Percentiles rank a stretch among this genome's conserved stretches.
Evolutionary conservation across 2,888 invertebrate genomes (phyloP).

Genomic region (Caenorhabditis sp.): DNA sequence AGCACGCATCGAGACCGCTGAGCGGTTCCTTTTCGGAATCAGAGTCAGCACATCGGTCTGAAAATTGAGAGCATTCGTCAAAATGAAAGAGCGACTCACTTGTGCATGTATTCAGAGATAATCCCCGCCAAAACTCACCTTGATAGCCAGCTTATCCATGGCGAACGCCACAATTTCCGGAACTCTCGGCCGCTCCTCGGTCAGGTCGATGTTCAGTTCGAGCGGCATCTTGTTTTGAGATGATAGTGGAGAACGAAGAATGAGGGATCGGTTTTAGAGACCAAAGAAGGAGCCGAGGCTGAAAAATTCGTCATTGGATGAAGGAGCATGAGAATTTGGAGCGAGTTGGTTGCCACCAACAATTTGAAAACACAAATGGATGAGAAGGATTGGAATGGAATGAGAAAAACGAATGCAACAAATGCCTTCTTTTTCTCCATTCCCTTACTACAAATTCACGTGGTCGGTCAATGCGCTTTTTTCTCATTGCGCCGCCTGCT

Average conservation of each 20-base stretch:
- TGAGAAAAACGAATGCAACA: not conserved
- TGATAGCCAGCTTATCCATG: slow-evolving; percentile 30
- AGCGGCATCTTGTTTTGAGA: slow-evolving; percentile 30
- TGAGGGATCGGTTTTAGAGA: not conserved
- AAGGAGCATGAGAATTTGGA: not conserved
- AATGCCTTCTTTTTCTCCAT: slow-evolving; percentile 1
- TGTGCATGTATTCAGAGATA: not conserved
- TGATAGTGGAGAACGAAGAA: not conserved
- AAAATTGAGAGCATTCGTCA: too few relatives aligned
- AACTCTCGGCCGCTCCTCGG: slow-evolving; percentile 54
- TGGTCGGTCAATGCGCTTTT: not conserved
- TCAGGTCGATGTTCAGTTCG: slow-evolving; percentile 45
- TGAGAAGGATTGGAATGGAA: slow-evolving; percentile 1
- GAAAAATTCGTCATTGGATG: slow-evolving; percentile 19
- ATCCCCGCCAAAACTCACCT: slow-evolving; percentile 13
- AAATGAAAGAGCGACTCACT: too few relatives aligned
- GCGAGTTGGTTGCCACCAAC: not conserved
- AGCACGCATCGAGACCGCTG: slow-evolving; percentile 74
- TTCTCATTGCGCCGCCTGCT: not conserved
- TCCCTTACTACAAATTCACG: slow-evolving; percentile 43
- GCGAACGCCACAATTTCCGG: slow-evolving; percentile 39
- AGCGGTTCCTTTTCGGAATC: slow-evolving; percentile 69
- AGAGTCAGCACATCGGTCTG: slow-evolving; percentile 62
- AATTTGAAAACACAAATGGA: slow-evolving; percentile 1
- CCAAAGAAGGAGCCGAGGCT: slow-evolving; percentile 53